Percentiles rank a stretch among this genome's conserved stretches.
Evolutionary conservation across 2,888 invertebrate species (phyloP).

Genomic region (Eretmocerus hayati): DNA sequence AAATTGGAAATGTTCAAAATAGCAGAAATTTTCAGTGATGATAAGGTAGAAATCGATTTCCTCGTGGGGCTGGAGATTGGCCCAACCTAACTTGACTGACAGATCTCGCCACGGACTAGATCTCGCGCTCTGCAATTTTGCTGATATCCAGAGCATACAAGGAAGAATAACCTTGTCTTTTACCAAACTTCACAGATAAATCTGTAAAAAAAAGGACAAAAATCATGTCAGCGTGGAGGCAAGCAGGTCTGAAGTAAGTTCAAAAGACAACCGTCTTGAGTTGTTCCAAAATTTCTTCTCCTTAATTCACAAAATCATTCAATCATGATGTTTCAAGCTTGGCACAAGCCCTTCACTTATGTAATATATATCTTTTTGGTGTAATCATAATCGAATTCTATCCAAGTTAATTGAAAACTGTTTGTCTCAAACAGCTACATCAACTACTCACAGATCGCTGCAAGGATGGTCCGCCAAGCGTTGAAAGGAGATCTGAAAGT

Average conservation of each 20-base stretch:
- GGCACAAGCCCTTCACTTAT: neutral
- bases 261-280: neutral
- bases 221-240: constrained; percentile 76
- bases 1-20: too few species aligned
- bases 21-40: too few species aligned
- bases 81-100: too few species aligned
- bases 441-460: constrained; percentile 92
- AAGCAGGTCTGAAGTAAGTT: constrained; percentile 76
- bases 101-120: too few species aligned
- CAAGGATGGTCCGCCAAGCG: constrained; percentile 70
- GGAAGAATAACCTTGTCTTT: neutral
- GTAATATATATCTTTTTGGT: too few species aligned
- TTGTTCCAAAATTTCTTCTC: neutral
- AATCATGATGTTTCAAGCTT: too few species aligned
- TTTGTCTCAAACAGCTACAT: constrained; percentile 65
- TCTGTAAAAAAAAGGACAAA: constrained; percentile 3
- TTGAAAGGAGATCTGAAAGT: constrained; percentile 67
- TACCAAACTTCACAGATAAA: too few species aligned
- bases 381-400: neutral
- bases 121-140: too few species aligned
- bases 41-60: too few species aligned
- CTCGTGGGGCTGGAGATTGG: too few species aligned
- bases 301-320: neutral
- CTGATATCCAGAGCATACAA: too few species aligned
- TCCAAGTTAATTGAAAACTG: constrained; percentile 21